phyloP scores from a whole-genome alignment of 2,797 vertebrate genomes.

The Ciconia nigra region DNA sequence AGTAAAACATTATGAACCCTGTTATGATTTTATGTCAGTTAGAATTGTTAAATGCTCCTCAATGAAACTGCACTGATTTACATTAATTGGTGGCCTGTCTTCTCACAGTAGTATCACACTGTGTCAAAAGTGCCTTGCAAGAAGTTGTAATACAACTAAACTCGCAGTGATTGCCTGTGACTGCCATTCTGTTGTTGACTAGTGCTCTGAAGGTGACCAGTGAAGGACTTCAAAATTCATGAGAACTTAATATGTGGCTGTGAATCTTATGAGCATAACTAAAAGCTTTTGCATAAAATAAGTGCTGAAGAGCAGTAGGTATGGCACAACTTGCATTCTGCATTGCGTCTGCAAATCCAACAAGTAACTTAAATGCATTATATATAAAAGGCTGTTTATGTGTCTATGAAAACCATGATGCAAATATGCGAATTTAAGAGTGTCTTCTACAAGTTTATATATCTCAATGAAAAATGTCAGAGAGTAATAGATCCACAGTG shows the following conservation, averaged over 20 bases:
- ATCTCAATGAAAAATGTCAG: constrained; percentile 30
- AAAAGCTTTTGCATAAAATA: background rate
- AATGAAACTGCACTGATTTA: background rate
- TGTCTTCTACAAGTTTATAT: background rate
- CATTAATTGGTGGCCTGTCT: constrained; percentile 22
- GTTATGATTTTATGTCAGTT: constrained; percentile 9
- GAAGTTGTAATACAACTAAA: background rate
- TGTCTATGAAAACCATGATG: background rate
- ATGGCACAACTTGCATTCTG: background rate
- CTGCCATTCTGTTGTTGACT: background rate
- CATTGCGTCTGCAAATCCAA: background rate
- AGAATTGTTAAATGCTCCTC: background rate
- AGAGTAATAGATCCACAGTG: background rate
- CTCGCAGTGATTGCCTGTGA: background rate
- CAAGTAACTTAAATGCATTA: background rate
- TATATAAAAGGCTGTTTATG: background rate
- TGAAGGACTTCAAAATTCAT: background rate
- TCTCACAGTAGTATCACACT: background rate
- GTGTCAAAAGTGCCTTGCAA: background rate
- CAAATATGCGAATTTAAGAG: background rate
- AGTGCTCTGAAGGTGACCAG: background rate
- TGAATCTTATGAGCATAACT: background rate
- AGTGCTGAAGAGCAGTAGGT: background rate
- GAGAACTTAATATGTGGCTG: background rate
- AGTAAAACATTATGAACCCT: background rate